Percentiles rank a stretch among this genome's conserved stretches.
These are phyloP conservation scores for Poeciliopsis turneri DNA, from an alignment of 2,797 vertebrate species.

Conservation along the genomic window DNA sequence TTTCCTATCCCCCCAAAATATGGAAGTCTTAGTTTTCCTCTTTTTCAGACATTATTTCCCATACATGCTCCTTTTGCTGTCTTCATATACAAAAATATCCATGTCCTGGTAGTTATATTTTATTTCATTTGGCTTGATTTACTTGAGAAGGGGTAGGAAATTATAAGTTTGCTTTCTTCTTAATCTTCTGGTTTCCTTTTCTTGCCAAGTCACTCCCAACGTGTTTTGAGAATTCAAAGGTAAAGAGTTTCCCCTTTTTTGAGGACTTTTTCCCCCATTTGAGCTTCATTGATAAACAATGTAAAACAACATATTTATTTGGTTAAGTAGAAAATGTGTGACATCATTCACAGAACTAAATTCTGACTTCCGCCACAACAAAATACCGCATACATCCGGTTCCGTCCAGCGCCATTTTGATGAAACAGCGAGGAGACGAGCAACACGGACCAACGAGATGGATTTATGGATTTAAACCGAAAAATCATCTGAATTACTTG, in stretches of 20 bases:
- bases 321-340: background rate
- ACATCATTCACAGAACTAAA: background rate
- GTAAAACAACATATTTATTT: background rate
- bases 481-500: constrained; percentile 22
- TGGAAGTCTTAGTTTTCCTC: background rate
- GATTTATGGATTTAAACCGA: constrained; percentile 63
- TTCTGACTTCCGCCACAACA: constrained; percentile 1
- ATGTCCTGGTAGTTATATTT: background rate
- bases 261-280: background rate
- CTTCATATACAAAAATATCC: constrained; percentile 5
- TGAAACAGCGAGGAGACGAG: constrained; percentile 71
- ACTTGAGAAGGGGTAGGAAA: background rate
- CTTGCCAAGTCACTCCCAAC: background rate
- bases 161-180: background rate
- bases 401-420: constrained; percentile 77
- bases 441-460: constrained; percentile 16
- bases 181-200: background rate
- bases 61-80: background rate
- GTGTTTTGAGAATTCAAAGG: background rate
- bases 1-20: background rate
- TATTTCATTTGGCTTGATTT: background rate
- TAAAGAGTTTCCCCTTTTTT: background rate
- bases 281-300: background rate
- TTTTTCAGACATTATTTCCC: background rate
- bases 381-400: constrained; percentile 40